A percentile compares a stretch with the other conserved stretches of the same genome.
phyloP scores from a whole-genome alignment of 2,888 invertebrate genomes.

The Drepanosiphum platanoidis region DNA sequence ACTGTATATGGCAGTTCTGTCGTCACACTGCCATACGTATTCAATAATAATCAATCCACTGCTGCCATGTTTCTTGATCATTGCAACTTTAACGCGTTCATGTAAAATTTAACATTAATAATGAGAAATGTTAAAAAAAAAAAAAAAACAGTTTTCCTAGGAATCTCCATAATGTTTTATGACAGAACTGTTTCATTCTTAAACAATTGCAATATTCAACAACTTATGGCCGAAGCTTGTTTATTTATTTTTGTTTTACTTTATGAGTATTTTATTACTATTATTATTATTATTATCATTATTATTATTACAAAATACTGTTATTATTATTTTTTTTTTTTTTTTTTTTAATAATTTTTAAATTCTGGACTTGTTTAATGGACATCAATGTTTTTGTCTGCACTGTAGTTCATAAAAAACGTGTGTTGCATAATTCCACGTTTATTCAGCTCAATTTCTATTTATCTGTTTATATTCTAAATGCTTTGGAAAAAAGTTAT shows the following conservation, averaged over 20 bases:
- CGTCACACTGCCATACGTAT: slow-evolving; percentile 58
- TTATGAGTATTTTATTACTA: slow-evolving; percentile 33
- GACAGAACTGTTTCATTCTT: slow-evolving; percentile 46
- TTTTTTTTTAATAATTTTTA: slow-evolving; percentile 47
- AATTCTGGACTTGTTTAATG: slow-evolving; percentile 35
- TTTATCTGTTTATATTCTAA: slow-evolving; percentile 49
- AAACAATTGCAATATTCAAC: slow-evolving; percentile 29
- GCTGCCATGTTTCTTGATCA: slow-evolving; percentile 60
- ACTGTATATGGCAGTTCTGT: slow-evolving; percentile 61
- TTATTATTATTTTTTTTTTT: slow-evolving; percentile 50
- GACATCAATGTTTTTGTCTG: slow-evolving; percentile 57
- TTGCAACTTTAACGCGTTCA: slow-evolving; percentile 55
- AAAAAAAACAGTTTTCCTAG: slow-evolving; percentile 20
- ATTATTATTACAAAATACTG: slow-evolving; percentile 30
- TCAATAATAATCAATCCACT: slow-evolving; percentile 58
- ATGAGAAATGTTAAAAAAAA: slow-evolving; percentile 26
- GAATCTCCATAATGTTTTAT: slow-evolving; percentile 25
- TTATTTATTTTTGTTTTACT: slow-evolving; percentile 52
- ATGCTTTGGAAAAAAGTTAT: slow-evolving; percentile 37
- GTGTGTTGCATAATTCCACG: slow-evolving; percentile 49
- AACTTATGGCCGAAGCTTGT: slow-evolving; percentile 54
- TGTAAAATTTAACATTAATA: slow-evolving; percentile 41
- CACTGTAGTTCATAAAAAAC: slow-evolving; percentile 57
- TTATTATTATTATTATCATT: slow-evolving; percentile 44
- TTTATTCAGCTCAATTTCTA: slow-evolving; percentile 60